Evolutionary conservation across 1,140 invertebrate genomes (phyloP).

Genomic region (Zophobas atratus): DNA sequence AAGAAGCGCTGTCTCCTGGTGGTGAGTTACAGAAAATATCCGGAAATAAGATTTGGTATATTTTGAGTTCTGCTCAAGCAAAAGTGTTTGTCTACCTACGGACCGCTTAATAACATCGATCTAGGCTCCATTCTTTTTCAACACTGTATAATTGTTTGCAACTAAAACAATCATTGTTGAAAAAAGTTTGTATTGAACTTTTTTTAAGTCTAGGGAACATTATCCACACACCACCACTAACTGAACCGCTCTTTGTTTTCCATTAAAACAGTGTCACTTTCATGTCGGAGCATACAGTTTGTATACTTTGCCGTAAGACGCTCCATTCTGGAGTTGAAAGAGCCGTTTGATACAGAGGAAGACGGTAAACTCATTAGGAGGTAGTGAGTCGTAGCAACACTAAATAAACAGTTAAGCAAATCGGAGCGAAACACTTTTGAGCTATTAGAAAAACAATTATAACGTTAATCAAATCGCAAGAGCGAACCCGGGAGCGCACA

Average conservation of each 20-base stretch:
- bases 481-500: conserved; percentile 3
- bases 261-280: background rate
- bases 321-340: background rate
- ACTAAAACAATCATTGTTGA: too few species aligned
- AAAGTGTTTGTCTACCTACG: too few species aligned
- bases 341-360: background rate
- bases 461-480: conserved; percentile 45
- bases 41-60: too few species aligned
- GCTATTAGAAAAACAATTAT: conserved; percentile 37
- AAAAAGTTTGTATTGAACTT: too few species aligned
- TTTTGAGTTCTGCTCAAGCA: too few species aligned
- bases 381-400: conserved; percentile 23
- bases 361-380: conserved; percentile 20
- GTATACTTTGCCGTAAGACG: background rate
- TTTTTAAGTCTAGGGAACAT: too few species aligned
- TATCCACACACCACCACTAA: too few species aligned
- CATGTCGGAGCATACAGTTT: background rate
- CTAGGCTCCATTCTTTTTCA: too few species aligned
- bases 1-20: too few species aligned
- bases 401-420: conserved; percentile 38
- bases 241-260: background rate
- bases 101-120: too few species aligned
- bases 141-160: too few species aligned
- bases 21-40: too few species aligned
- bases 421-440: conserved; percentile 29